Evolutionary conservation across 2,888 invertebrate species (phyloP).

Genomic region (Stramonita haemastoma): DNA sequence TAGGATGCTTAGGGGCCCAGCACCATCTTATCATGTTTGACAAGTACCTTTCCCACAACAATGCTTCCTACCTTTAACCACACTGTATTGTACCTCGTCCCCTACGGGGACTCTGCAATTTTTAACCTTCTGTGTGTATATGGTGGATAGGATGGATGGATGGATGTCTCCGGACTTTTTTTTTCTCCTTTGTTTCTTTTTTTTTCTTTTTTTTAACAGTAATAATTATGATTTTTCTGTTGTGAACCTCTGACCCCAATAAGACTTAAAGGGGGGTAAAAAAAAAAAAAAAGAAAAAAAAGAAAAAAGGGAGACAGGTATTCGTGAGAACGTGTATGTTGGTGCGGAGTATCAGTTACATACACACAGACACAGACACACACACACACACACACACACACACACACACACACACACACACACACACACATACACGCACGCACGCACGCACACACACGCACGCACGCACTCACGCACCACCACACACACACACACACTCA

Average conservation of each 20-base stretch:
- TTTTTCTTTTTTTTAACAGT: not conserved
- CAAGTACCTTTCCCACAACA: not conserved
- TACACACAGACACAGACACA: not conserved
- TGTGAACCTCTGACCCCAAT: conserved; percentile 5
- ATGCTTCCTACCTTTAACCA: not conserved
- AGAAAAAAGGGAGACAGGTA: no score
- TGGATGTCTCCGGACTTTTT: not conserved
- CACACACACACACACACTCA: not conserved
- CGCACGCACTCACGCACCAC: not conserved
- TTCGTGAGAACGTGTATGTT: conserved; percentile 3
- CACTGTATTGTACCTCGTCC: not conserved
- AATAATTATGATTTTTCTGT: conserved; percentile 13
- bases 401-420: not conserved
- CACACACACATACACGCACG: not conserved
- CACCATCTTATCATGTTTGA: conserved; percentile 4
- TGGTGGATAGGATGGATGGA: no score
- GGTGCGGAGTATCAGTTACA: conserved; percentile 5
- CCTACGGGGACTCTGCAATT: not conserved
- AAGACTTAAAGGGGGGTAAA: not conserved
- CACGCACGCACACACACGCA: not conserved
- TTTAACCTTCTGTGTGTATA: not conserved
- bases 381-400: not conserved
- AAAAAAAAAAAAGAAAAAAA: no score
- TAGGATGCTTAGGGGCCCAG: not conserved
- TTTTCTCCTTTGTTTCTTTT: not conserved